Evolutionary conservation across 2,888 invertebrate genomes (phyloP).

Genomic region (Zygaena filipendulae): DNA sequence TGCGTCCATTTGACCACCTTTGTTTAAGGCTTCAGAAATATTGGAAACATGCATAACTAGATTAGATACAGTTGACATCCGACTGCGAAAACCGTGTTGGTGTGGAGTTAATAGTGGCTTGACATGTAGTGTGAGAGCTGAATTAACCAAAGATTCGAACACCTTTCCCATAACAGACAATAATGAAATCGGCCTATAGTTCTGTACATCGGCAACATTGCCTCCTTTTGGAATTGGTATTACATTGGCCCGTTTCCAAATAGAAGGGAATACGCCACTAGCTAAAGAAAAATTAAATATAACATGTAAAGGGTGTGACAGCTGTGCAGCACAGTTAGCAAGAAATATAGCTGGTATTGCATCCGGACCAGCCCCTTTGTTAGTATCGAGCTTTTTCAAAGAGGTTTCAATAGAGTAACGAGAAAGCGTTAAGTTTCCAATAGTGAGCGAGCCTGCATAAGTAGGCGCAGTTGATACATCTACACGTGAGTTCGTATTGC

Average conservation of each 20-base stretch:
- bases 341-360: slow-evolving; percentile 1
- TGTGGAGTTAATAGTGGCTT: too few species aligned
- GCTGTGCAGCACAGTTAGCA: slow-evolving; percentile 54
- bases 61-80: too few species aligned
- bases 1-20: too few species aligned
- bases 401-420: too few species aligned
- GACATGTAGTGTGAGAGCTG: too few species aligned
- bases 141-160: slow-evolving; percentile 10
- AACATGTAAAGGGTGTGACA: slow-evolving; percentile 71
- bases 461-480: too few species aligned
- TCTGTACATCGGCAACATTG: slow-evolving; percentile 2
- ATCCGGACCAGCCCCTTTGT: slow-evolving; percentile 5
- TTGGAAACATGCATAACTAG: too few species aligned
- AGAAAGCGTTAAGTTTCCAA: too few species aligned
- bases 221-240: slow-evolving; percentile 12
- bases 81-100: too few species aligned
- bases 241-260: slow-evolving; percentile 11
- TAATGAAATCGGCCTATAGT: slow-evolving; percentile 13
- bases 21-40: too few species aligned
- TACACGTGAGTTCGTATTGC: too few species aligned
- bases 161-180: slow-evolving; percentile 8
- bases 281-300: slow-evolving; percentile 9
- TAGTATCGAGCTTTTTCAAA: neutral
- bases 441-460: too few species aligned
- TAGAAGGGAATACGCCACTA: slow-evolving; percentile 7